These are phyloP conservation scores for Phrynocephalus guinanensis DNA, from an alignment of 2,797 vertebrate genomes.

Conservation along the genomic window DNA sequence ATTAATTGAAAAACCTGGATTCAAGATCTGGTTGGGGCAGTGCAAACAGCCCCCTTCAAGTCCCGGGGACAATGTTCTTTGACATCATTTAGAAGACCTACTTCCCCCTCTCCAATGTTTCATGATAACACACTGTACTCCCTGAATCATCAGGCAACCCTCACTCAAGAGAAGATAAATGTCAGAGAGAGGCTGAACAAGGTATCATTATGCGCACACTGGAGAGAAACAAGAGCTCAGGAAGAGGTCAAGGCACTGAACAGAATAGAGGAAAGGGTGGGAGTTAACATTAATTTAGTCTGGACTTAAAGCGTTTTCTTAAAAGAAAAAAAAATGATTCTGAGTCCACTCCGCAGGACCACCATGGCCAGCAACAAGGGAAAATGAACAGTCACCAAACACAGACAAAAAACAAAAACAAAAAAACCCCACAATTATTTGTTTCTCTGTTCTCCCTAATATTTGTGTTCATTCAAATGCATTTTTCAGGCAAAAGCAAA, in stretches of 20 bases:
- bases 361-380: no score
- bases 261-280: neutral
- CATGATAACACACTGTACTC: constrained; percentile 53
- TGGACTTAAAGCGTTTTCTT: no score
- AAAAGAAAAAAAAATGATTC: neutral
- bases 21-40: constrained; percentile 26
- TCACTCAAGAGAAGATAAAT: constrained; percentile 41
- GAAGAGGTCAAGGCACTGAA: constrained; percentile 50
- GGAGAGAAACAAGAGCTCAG: constrained; percentile 62
- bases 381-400: no score
- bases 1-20: constrained; percentile 53
- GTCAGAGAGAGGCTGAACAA: constrained; percentile 47
- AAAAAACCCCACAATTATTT: neutral
- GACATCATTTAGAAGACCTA: constrained; percentile 62
- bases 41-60: constrained; percentile 47
- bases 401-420: neutral
- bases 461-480: constrained; percentile 17
- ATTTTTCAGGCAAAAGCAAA: constrained; percentile 4
- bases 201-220: constrained; percentile 56
- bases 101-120: constrained; percentile 22
- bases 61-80: constrained; percentile 47
- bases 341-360: neutral
- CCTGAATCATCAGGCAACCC: constrained; percentile 64
- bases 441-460: neutral
- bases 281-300: neutral